phyloP scores from a whole-genome alignment of 2,797 vertebrate genomes.

The Silurus lanzhouensis region DNA sequence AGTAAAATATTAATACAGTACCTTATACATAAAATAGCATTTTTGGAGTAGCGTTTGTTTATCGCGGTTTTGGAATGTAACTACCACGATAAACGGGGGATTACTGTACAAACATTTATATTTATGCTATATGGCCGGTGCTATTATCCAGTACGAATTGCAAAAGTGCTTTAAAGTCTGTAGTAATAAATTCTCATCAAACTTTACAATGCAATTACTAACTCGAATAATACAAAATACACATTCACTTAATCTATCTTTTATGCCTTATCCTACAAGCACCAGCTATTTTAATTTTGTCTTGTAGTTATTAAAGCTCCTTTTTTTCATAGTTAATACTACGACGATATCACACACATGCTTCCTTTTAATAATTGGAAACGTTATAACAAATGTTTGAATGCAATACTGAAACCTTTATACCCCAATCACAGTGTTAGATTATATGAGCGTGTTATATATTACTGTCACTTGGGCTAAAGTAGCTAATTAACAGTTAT shows the following conservation, averaged over 20 bases:
- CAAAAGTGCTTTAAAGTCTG: too few relatives aligned
- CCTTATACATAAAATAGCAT: too few relatives aligned
- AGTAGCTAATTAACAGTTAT: not conserved
- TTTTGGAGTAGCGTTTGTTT: too few relatives aligned
- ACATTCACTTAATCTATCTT: not conserved
- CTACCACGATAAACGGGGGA: too few relatives aligned
- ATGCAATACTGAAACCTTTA: not conserved
- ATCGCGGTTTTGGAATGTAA: too few relatives aligned
- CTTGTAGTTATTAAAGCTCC: not conserved
- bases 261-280: not conserved
- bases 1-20: too few relatives aligned
- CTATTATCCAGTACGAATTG: too few relatives aligned
- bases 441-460: not conserved
- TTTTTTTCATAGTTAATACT: not conserved
- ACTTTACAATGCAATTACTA: not conserved
- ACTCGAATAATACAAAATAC: not conserved
- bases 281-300: not conserved
- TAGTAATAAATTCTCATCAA: too few relatives aligned
- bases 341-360: not conserved
- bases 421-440: not conserved
- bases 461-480: not conserved
- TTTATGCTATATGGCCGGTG: too few relatives aligned
- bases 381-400: not conserved
- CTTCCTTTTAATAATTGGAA: not conserved
- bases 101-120: too few relatives aligned